phyloP scores from a whole-genome alignment of 2,797 vertebrate genomes.

The Cossypha dichroa region DNA sequence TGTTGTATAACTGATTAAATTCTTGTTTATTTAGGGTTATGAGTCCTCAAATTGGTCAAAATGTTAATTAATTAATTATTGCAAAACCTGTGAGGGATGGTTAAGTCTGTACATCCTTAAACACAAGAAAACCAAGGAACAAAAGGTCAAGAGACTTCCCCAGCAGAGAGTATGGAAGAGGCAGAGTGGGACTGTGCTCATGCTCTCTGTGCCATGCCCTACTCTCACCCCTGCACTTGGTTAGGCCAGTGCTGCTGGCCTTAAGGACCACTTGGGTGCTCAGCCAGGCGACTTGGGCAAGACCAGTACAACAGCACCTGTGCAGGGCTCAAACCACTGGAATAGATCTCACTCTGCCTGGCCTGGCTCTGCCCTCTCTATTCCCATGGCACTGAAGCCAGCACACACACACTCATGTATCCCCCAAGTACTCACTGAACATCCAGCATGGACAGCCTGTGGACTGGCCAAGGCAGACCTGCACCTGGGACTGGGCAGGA shows the following conservation, averaged over 20 bases:
- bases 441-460: rapidly evolving
- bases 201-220: background rate
- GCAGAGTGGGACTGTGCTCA: rapidly evolving
- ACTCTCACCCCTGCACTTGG: background rate
- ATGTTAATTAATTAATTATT: conserved; percentile 16
- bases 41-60: background rate
- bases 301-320: rapidly evolving
- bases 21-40: background rate
- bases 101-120: background rate
- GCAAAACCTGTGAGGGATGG: background rate
- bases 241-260: background rate
- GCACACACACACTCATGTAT: rapidly evolving
- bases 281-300: background rate
- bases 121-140: background rate
- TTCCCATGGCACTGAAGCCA: rapidly evolving
- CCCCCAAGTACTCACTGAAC: rapidly evolving
- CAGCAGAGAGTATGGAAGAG: background rate
- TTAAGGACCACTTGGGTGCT: background rate
- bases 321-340: background rate
- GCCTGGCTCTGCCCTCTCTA: background rate
- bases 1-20: background rate
- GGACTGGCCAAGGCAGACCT: background rate
- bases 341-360: background rate
- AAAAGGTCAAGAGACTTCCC: background rate
- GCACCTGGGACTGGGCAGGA: background rate